Percentiles rank a stretch among this genome's conserved stretches.
Evolutionary conservation across 2,113 vertebrate genomes (phyloP).

Genomic region (Nanorana parkeri): DNA sequence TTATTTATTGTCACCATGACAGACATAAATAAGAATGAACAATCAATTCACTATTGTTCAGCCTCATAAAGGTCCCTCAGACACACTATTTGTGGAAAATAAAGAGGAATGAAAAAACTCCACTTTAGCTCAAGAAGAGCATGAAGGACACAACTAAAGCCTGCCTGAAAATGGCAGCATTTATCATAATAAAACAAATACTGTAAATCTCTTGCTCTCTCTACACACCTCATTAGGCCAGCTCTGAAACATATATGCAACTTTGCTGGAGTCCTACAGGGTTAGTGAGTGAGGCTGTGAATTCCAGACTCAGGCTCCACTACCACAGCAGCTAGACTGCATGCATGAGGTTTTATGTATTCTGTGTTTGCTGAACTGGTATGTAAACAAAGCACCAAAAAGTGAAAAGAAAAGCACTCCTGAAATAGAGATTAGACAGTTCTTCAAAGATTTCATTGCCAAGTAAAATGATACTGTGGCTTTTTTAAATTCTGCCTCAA

Average conservation of each 20-base stretch:
- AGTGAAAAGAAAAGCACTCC: slow-evolving; percentile 2
- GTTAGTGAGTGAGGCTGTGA: slow-evolving; percentile 4
- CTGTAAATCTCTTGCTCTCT: slow-evolving; percentile 17
- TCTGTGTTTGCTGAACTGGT: slow-evolving; percentile 16
- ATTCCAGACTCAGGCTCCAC: slow-evolving; percentile 26
- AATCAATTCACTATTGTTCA: too few species aligned
- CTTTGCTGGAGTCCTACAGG: slow-evolving; percentile 35
- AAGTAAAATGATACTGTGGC: slow-evolving; percentile 20
- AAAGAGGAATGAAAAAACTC: slow-evolving; percentile 6
- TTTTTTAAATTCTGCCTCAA: not conserved
- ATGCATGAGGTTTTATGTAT: slow-evolving; percentile 41
- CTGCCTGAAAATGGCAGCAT: slow-evolving; percentile 41
- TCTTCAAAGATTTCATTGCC: not conserved
- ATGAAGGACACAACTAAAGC: slow-evolving; percentile 43
- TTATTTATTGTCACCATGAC: too few species aligned
- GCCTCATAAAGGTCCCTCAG: too few species aligned
- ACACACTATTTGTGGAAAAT: not conserved
- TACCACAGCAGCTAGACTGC: slow-evolving; percentile 41
- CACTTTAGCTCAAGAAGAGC: slow-evolving; percentile 13
- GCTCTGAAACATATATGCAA: slow-evolving; percentile 47
- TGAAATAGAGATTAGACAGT: slow-evolving; percentile 23
- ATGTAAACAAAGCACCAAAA: slow-evolving; percentile 26
- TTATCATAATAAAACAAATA: slow-evolving; percentile 51
- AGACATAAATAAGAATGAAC: too few species aligned
- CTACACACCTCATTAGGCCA: slow-evolving; percentile 50